Conservation (phyloP, 2,113 vertebrate genomes). For the Python bivittatus region DNA sequence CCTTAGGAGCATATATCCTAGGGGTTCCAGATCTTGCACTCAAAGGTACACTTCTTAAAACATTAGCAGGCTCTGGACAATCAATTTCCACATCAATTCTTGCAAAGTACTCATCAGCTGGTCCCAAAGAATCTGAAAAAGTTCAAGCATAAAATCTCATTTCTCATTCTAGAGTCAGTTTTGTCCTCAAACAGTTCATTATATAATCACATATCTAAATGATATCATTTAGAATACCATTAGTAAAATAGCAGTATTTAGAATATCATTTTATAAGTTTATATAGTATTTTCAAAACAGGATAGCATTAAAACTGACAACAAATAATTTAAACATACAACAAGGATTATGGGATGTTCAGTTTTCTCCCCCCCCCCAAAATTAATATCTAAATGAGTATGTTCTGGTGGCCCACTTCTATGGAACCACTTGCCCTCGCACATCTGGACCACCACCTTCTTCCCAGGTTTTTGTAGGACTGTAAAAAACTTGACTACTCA, state of each 20-base stretch:
- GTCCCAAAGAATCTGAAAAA: slow-evolving; percentile 78
- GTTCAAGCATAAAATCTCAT: background rate
- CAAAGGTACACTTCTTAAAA: slow-evolving; percentile 85
- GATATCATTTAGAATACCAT: background rate
- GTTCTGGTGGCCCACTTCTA: background rate
- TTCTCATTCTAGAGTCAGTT: background rate
- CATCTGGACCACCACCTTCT: background rate
- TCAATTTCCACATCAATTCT: slow-evolving; percentile 92
- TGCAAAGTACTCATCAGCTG: slow-evolving; percentile 85
- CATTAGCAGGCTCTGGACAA: slow-evolving; percentile 83
- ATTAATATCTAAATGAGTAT: background rate
- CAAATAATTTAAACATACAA: background rate
- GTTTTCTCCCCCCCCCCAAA: background rate
- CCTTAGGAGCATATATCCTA: slow-evolving; percentile 88
- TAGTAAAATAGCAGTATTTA: background rate
- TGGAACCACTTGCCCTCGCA: background rate
- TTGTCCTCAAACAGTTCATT: background rate
- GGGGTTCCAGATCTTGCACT: slow-evolving; percentile 86
- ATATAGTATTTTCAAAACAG: background rate
- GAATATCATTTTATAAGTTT: background rate
- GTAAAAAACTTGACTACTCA: background rate
- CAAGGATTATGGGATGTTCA: background rate
- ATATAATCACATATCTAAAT: background rate
- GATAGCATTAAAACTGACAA: background rate
- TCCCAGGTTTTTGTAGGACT: background rate